Evolutionary conservation across 2,888 invertebrate genomes (phyloP), one percentile per base, ranked within the genome.

Genomic region (Synergus umbraculus): DNA sequence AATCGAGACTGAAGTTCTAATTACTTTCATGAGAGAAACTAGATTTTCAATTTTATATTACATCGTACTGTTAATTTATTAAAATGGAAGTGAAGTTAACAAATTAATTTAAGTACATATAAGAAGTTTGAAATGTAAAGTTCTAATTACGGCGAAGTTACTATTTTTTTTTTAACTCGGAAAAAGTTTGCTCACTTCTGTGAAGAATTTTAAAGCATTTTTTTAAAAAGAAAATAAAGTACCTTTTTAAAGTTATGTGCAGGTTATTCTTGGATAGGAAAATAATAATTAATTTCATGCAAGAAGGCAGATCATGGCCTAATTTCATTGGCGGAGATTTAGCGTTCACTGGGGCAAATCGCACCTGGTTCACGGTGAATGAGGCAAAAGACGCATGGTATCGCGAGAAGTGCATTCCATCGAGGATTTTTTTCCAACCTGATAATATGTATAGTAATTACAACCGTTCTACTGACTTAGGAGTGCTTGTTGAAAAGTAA

Each of bases 271-370:
- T 69, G 29, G 29, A 49, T 22, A 29, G 29, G 29, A 49, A 46
- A 49, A 29, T 49, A 49, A 29, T 49, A 46, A 46, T 46, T 69
- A 5, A 18, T 13, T 67, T 29, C 54, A 73, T n/a, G 73, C 37
- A 49, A 73, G 54, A 73, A 41, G 49, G 49, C 37, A 73, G 46
- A 54, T 37, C 37, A 37, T n/a, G 73, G 37, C 37, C 54, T 49
- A 37, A 54, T 73, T 73, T 54, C 37, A 54, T 41, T 37, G n/a
- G 9, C 10, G 54, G 54, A 54, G n/a, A 54, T 73, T 54, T 73
- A 73, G 73, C 15, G 54, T 37, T 73, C 37, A 73, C 49, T 73
- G 18, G 54, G 54, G 54, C 73, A 73, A 73, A 54, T 54, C 54
- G 46, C 73, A 73, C 73, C 49, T 73, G 15, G 37, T 15, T 73